Conservation (phyloP, 2,113 vertebrate genomes). For the Hymenochirus boettgeri region DNA sequence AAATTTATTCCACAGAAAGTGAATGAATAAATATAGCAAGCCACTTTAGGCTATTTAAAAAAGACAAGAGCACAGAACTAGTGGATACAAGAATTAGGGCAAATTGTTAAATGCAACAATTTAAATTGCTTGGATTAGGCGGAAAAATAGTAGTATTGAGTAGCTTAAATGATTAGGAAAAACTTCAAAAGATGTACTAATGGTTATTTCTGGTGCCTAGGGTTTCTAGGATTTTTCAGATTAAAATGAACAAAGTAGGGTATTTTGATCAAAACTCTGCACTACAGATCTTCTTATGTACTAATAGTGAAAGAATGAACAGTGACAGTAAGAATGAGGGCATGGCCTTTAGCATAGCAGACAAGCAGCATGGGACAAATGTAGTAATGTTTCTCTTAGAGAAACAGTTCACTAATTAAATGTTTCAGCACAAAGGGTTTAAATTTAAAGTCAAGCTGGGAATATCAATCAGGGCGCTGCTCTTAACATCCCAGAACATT, state of each 20-base stretch:
- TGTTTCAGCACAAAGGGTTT: conserved; percentile 27
- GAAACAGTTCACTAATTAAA: conserved; percentile 38
- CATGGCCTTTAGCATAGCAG: conserved; percentile 17
- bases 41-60: neutral
- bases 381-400: conserved; percentile 22
- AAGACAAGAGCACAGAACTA: conserved; percentile 34
- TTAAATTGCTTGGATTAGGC: too few species aligned
- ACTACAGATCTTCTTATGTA: neutral
- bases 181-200: neutral
- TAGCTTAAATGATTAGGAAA: neutral
- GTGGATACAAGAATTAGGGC: conserved; percentile 11
- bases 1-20: too few species aligned
- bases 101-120: too few species aligned
- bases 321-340: neutral
- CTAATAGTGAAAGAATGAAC: neutral
- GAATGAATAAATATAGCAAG: too few species aligned
- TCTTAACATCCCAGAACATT: conserved; percentile 7
- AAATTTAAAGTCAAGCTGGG: conserved; percentile 38
- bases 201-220: neutral
- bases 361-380: conserved; percentile 32
- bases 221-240: neutral
- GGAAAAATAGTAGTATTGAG: too few species aligned
- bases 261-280: neutral
- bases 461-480: conserved; percentile 26
- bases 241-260: neutral